These are phyloP conservation scores for Diadromus collaris DNA, from an alignment of 2,888 invertebrate species.

Conservation along the genomic window DNA sequence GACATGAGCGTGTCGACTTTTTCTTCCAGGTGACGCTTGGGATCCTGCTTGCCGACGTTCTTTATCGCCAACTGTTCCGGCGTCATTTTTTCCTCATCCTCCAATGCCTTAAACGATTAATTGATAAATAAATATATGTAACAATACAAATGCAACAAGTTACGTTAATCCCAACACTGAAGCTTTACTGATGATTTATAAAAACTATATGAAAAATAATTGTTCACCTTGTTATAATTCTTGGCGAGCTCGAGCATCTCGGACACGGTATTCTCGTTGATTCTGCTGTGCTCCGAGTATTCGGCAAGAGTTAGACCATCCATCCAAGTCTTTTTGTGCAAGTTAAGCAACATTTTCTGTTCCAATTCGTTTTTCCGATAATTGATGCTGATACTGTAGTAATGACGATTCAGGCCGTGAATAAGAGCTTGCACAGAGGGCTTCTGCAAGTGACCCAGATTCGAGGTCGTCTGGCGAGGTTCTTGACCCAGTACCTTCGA, in stretches of 20 bases:
- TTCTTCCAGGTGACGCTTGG: conserved; percentile 99
- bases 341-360: conserved; percentile 99
- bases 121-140: conserved; percentile 2
- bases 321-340: conserved; percentile 99
- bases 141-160: neutral
- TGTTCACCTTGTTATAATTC: conserved; percentile 93
- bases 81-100: conserved; percentile 99
- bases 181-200: neutral
- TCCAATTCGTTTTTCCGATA: conserved; percentile 99
- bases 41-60: conserved; percentile 99
- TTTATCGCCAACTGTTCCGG: conserved; percentile 99
- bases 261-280: conserved; percentile 96
- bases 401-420: conserved; percentile 99
- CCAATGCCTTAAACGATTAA: conserved; percentile 85
- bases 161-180: neutral
- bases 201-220: neutral
- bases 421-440: conserved; percentile 99
- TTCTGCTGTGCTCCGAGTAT: conserved; percentile 95
- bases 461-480: conserved; percentile 99
- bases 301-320: conserved; percentile 95
- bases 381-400: conserved; percentile 99
- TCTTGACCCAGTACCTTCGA: conserved; percentile 91
- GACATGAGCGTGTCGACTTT: conserved; percentile 98
- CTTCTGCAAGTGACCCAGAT: conserved; percentile 98
- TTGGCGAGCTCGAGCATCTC: conserved; percentile 99